These are phyloP conservation scores for Cebidichthys violaceus DNA, from an alignment of 2,113 vertebrate genomes.

Conservation along the genomic window DNA sequence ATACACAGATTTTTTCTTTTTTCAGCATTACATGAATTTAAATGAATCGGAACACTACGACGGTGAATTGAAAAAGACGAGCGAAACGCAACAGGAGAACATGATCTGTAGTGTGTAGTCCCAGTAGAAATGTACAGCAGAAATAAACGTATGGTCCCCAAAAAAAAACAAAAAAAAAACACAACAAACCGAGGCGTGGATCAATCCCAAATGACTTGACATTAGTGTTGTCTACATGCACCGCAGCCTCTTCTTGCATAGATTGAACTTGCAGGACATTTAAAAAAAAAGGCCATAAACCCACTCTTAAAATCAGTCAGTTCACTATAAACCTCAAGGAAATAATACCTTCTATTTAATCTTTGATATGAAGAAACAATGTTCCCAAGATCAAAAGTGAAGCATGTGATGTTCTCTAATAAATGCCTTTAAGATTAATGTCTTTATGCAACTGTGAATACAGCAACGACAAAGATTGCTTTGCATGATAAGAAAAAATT, in stretches of 20 bases:
- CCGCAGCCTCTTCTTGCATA: constrained; percentile 71
- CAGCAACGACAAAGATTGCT: constrained; percentile 1
- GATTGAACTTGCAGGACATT: constrained; percentile 48
- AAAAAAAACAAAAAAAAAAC: background rate
- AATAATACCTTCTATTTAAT: constrained; percentile 23
- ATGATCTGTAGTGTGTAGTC: background rate
- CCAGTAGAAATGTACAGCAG: background rate
- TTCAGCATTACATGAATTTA: background rate
- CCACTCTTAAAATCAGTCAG: constrained; percentile 9
- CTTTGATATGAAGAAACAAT: constrained; percentile 27
- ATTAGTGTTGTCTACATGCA: constrained; percentile 54
- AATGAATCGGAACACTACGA: background rate
- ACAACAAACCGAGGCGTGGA: constrained; percentile 2
- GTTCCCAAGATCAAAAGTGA: constrained; percentile 8
- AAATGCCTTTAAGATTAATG: constrained; percentile 2
- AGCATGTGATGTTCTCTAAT: constrained; percentile 15
- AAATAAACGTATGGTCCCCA: constrained; percentile 11
- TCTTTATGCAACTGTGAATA: constrained; percentile 41
- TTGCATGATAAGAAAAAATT: constrained; percentile 13
- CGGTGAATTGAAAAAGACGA: constrained; percentile 3
- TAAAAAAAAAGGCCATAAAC: constrained; percentile 32
- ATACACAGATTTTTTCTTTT: no score
- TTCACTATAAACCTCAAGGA: constrained; percentile 34
- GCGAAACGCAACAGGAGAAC: background rate
- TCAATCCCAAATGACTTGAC: constrained; percentile 26